These are phyloP conservation scores for Brachyhypopomus gauderio DNA, from an alignment of 2,113 vertebrate species.

Conservation along the genomic window DNA sequence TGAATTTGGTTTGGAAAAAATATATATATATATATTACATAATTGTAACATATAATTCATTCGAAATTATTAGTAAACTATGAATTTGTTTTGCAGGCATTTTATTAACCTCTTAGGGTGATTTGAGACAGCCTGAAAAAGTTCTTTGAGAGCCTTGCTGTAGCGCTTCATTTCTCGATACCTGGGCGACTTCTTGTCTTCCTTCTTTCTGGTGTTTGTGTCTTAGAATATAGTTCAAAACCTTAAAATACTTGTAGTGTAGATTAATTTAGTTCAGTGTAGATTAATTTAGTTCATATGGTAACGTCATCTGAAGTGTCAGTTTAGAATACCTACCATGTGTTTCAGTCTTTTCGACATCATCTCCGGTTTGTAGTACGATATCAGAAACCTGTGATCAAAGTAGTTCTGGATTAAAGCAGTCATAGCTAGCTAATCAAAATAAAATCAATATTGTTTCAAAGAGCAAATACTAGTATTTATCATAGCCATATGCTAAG, in stretches of 20 bases:
- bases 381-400: constrained; percentile 1
- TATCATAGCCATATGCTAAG: not conserved
- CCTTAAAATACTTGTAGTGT: not conserved
- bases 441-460: not conserved
- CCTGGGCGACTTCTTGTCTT: not conserved
- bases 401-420: not conserved
- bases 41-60: not conserved
- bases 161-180: constrained; percentile 49
- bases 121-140: constrained; percentile 51
- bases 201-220: not conserved
- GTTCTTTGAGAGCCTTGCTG: constrained; percentile 57
- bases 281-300: not conserved
- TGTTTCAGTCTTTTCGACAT: not conserved
- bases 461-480: not conserved
- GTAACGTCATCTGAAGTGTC: not conserved
- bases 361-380: not conserved
- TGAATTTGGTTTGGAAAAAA: not conserved
- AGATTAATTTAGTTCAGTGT: not conserved
- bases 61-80: not conserved
- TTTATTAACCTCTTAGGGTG: constrained; percentile 56
- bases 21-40: not conserved
- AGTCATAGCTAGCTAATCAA: not conserved
- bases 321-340: not conserved
- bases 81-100: no score
- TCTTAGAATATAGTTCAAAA: not conserved